Evolutionary conservation across 2,113 vertebrate genomes (phyloP), one percentile per base, ranked within the genome.

Genomic region (Mormyrus lacerda): DNA sequence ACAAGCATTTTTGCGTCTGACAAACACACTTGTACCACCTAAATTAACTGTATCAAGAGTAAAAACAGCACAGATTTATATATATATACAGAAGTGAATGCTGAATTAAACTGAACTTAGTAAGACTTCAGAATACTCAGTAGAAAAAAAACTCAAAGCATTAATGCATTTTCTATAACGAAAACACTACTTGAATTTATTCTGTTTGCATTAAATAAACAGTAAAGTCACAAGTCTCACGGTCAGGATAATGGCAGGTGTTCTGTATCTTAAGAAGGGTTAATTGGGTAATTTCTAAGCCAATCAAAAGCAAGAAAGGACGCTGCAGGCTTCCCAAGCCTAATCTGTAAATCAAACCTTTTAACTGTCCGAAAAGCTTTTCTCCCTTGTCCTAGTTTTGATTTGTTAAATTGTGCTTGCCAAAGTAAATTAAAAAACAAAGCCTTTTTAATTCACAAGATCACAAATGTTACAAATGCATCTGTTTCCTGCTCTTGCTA

Each of bases 401-500:
- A 19, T 35, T 87, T 42, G 47, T 53, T 53, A 53, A 53, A 35
- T 53, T 19, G 50, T 87, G 17, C 85, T 35, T 45, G 24, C 44
- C 39, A 92, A 91, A 91, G 92, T 93, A 58, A 93, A 91, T 55
- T 10, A 53, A 53, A 39, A 6, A 84, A 44, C 82, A 69, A 53
- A 17, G 48, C 50, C 50, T 55, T 55, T 42, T 79, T 42, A 79
- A 87, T 87, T 19, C 15, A 35, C n/a, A n/a, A 55, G 48, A 87
- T 50, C 85, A 53, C 15, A 53, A 90, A 94, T 94, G 94, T 82
- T 94, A 85, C 91, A 11, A n/a, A 58, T 89, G 86, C 91, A 90
- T 86, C 89, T 96, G 90, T 92, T 93, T 53, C 90, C 91, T 50
- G 92, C 88, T 76, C 92, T 95, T 89, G 91, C 93, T 91, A 94